Conservation (phyloP, 2,888 invertebrate genomes). For the Mesochorus sp. region DNA sequence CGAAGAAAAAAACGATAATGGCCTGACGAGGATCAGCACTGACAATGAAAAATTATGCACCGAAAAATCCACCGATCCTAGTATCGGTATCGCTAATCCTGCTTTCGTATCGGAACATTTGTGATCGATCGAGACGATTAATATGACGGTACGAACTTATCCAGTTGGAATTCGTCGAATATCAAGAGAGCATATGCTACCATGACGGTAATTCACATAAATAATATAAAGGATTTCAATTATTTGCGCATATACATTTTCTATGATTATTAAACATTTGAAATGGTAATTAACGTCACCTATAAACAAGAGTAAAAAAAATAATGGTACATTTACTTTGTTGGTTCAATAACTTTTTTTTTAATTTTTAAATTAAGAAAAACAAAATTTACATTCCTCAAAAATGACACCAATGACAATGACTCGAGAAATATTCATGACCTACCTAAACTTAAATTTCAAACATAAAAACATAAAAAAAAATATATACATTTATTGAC, state of each 20-base stretch:
- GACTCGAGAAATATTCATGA: too few relatives aligned
- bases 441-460: too few relatives aligned
- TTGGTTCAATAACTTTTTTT: too few relatives aligned
- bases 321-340: too few relatives aligned
- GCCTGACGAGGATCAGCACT: conserved; percentile 65
- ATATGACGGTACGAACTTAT: conserved; percentile 55
- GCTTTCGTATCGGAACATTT: conserved; percentile 80
- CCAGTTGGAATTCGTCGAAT: conserved; percentile 42
- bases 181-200: conserved; percentile 16
- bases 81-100: conserved; percentile 81
- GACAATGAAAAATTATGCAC: conserved; percentile 70
- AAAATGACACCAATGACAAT: too few relatives aligned
- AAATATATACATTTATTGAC: conserved; percentile 20
- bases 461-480: too few relatives aligned
- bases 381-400: too few relatives aligned
- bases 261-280: too few relatives aligned
- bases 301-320: too few relatives aligned
- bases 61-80: conserved; percentile 80
- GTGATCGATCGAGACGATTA: conserved; percentile 59
- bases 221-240: background rate
- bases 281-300: too few relatives aligned
- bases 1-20: conserved; percentile 80
- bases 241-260: too few relatives aligned
- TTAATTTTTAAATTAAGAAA: too few relatives aligned
- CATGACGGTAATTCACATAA: conserved; percentile 33